Percentiles rank a stretch among this genome's conserved stretches.
Conservation (phyloP, 2,797 vertebrate genomes). For the Chanos chanos region DNA sequence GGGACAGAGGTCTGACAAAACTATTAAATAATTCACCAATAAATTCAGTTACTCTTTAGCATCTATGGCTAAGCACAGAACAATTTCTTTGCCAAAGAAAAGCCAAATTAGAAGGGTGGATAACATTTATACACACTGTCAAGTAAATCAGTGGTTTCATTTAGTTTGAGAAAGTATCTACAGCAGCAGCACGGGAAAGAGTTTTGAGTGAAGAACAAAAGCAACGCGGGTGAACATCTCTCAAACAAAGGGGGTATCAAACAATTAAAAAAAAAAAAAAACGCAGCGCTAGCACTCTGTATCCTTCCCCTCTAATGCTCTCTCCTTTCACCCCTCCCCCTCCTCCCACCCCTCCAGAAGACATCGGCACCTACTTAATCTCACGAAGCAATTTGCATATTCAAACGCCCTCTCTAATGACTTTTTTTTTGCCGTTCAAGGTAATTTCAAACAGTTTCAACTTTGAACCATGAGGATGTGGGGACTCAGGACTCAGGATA, state of each 20-base stretch:
- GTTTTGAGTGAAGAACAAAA: slow-evolving; percentile 25
- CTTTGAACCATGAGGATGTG: slow-evolving; percentile 32
- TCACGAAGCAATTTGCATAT: slow-evolving; percentile 30
- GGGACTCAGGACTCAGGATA: too few species aligned
- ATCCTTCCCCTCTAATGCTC: background rate
- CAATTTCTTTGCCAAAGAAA: too few species aligned
- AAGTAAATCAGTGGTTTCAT: slow-evolving; percentile 39
- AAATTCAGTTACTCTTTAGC: too few species aligned
- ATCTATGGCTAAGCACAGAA: too few species aligned
- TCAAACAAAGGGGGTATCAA: slow-evolving; percentile 4
- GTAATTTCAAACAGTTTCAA: slow-evolving; percentile 58
- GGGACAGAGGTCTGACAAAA: too few species aligned
- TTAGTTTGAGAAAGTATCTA: slow-evolving; percentile 28
- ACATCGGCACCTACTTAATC: slow-evolving; percentile 31
- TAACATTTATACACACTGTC: background rate
- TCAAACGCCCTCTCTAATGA: slow-evolving; percentile 51
- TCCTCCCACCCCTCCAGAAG: background rate
- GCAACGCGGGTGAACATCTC: background rate
- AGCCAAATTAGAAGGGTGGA: too few species aligned
- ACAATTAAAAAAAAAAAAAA: slow-evolving; percentile 16
- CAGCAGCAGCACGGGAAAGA: background rate
- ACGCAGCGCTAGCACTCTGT: slow-evolving; percentile 16
- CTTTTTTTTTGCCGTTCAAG: slow-evolving; percentile 61
- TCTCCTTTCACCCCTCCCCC: background rate
- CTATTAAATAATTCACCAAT: too few species aligned